A percentile compares a stretch with the other conserved stretches of the same genome.
These are phyloP conservation scores for Nomada goodeniana DNA, from an alignment of 2,888 invertebrate species.

Conservation along the genomic window DNA sequence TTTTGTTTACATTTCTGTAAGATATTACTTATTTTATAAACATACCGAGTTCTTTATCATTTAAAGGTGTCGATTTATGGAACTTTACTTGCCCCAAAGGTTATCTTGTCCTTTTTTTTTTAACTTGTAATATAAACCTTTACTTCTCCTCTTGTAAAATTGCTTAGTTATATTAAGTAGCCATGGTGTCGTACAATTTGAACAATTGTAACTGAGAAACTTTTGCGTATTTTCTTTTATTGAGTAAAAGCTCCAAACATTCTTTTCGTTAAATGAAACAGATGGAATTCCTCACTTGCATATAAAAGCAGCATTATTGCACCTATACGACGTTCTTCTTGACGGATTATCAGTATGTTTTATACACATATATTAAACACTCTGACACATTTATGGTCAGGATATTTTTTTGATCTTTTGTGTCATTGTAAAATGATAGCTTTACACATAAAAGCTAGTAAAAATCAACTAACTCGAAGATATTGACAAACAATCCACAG, in stretches of 20 bases:
- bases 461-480: slow-evolving; percentile 58
- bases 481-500: slow-evolving; percentile 75
- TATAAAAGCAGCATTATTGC: slow-evolving; percentile 67
- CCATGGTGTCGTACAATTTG: slow-evolving; percentile 38
- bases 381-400: slow-evolving; percentile 36
- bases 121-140: slow-evolving; percentile 36
- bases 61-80: slow-evolving; percentile 51
- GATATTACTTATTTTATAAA: slow-evolving; percentile 18
- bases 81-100: slow-evolving; percentile 47
- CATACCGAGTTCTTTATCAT: slow-evolving; percentile 39
- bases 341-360: slow-evolving; percentile 61
- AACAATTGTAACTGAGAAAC: slow-evolving; percentile 15
- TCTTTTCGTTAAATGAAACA: slow-evolving; percentile 62
- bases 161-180: slow-evolving; percentile 34
- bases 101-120: slow-evolving; percentile 42
- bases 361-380: slow-evolving; percentile 36
- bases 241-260: slow-evolving; percentile 48
- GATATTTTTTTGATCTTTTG: slow-evolving; percentile 36
- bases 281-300: slow-evolving; percentile 68
- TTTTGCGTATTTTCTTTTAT: slow-evolving; percentile 19
- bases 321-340: slow-evolving; percentile 62
- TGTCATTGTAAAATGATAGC: slow-evolving; percentile 46
- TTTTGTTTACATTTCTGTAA: neutral
- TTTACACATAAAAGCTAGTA: slow-evolving; percentile 39
- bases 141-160: slow-evolving; percentile 17